These are phyloP conservation scores for human (Homo sapiens) DNA, from an alignment of 2,113 vertebrate species.

Conservation along the genomic window GRCh38 chr18:2205501-2206000, in stretches of 20 bases:
- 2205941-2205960: slow-evolving; percentile 21
- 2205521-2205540: neutral
- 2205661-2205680: neutral
- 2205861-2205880: slow-evolving; percentile 58
- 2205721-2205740: neutral
- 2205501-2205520: neutral
- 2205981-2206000: neutral
- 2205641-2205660: neutral
- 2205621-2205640: slow-evolving; percentile 17
- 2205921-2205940: slow-evolving; percentile 20
- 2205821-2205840: neutral
- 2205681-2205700: neutral
- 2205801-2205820: slow-evolving; percentile 30
- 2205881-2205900: slow-evolving; percentile 56
- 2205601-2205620: slow-evolving; percentile 34
- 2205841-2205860: slow-evolving; percentile 30
- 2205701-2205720: neutral
- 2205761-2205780: slow-evolving; percentile 24
- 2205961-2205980: neutral
- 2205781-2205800: slow-evolving; percentile 55
- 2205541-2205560: slow-evolving; percentile 27
- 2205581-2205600: neutral
- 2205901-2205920: slow-evolving; percentile 56
- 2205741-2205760: slow-evolving; percentile 11
- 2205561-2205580: neutral